phyloP scores from a whole-genome alignment of 2,113 vertebrate genomes.

The Gambusia affinis region DNA sequence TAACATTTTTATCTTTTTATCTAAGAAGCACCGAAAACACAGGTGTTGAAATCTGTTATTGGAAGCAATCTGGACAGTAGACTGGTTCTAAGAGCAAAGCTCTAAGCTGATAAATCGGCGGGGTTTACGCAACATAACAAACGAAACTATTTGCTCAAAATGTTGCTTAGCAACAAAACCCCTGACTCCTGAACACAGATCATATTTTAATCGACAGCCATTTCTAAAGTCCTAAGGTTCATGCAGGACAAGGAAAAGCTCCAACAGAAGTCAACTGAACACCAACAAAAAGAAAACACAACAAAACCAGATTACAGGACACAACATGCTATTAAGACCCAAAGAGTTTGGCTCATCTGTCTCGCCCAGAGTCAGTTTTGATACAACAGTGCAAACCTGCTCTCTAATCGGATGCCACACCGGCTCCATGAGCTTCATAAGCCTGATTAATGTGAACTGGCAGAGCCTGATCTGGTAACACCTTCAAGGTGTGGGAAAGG shows the following conservation, averaged over 20 bases:
- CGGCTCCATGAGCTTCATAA: background rate
- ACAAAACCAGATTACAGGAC: no score
- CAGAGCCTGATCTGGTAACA: no score
- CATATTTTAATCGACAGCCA: no score
- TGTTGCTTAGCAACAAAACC: background rate
- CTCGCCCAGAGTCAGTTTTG: background rate
- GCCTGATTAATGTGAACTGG: background rate
- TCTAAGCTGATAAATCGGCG: slow-evolving; percentile 34
- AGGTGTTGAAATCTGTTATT: background rate
- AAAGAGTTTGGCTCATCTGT: no score
- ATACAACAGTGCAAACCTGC: no score
- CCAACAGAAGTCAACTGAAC: no score
- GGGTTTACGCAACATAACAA: background rate
- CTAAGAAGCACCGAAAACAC: background rate
- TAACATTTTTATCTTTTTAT: background rate
- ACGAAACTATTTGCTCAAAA: slow-evolving; percentile 2
- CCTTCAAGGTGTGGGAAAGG: background rate
- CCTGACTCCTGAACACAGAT: background rate
- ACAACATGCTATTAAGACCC: background rate
- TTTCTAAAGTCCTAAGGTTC: no score
- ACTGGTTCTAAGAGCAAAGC: slow-evolving; percentile 45
- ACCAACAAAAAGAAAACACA: no score
- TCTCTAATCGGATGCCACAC: background rate
- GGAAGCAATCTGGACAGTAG: slow-evolving; percentile 4
- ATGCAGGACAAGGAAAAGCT: no score